Conservation (phyloP, 2,888 invertebrate species). For the Agonopterix heracliana region DNA sequence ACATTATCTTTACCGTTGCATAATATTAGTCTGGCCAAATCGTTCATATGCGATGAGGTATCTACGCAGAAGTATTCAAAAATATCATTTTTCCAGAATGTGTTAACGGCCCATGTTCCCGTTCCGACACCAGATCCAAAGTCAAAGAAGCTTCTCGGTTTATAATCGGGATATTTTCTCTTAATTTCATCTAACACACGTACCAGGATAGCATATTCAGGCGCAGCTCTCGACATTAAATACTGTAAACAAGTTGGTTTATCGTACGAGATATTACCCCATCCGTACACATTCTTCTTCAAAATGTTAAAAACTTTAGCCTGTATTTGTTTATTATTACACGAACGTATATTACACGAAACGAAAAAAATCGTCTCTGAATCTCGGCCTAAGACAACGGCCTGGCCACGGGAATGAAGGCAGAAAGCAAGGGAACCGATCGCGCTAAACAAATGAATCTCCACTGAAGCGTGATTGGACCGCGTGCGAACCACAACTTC, state of each 20-base stretch:
- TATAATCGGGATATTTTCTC: constrained; percentile 78
- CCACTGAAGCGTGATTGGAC: no score
- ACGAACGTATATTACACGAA: no score
- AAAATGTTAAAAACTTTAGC: constrained; percentile 74
- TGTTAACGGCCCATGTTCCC: constrained; percentile 88
- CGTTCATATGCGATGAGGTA: constrained; percentile 86
- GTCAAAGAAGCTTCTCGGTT: constrained; percentile 88
- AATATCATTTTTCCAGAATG: constrained; percentile 82
- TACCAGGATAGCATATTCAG: constrained; percentile 84
- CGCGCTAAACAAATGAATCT: no score
- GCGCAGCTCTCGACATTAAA: constrained; percentile 80
- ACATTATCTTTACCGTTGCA: constrained; percentile 80
- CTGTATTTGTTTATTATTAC: constrained; percentile 66
- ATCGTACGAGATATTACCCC: constrained; percentile 85
- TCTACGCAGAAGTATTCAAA: constrained; percentile 93
- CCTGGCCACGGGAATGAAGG: no score
- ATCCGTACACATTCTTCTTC: constrained; percentile 80
- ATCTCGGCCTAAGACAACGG: no score
- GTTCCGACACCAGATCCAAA: constrained; percentile 95
- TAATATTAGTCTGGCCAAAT: constrained; percentile 83
- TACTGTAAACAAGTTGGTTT: constrained; percentile 80
- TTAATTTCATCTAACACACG: constrained; percentile 86
- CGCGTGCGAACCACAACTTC: no score
- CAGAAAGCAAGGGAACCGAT: no score
- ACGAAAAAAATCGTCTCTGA: no score